Conservation (phyloP, 1,140 invertebrate genomes). For the Hyposmocoma kahamanoa region DNA sequence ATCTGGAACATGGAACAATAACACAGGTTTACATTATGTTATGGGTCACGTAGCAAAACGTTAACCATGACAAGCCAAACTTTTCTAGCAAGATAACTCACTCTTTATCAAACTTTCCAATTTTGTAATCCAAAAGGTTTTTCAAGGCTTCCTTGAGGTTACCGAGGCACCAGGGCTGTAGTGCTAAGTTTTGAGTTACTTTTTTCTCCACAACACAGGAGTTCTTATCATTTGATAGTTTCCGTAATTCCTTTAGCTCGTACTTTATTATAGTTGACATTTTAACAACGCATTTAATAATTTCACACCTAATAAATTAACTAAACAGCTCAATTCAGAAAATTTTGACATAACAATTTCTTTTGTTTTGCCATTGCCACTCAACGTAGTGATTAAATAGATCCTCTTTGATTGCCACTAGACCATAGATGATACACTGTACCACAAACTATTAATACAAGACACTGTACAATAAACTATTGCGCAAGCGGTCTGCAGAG, state of each 20-base stretch:
- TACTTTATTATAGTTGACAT: constrained; percentile 70
- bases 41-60: not conserved
- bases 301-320: not conserved
- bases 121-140: constrained; percentile 70
- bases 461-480: too few relatives aligned
- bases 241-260: constrained; percentile 58
- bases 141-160: constrained; percentile 73
- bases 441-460: too few relatives aligned
- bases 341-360: not conserved
- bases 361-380: constrained; percentile 3
- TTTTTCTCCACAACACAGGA: constrained; percentile 74
- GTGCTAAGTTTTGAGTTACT: constrained; percentile 71
- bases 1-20: constrained; percentile 36
- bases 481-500: too few relatives aligned
- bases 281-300: constrained; percentile 19
- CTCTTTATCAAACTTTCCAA: constrained; percentile 74
- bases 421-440: too few relatives aligned
- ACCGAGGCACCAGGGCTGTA: constrained; percentile 77
- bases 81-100: constrained; percentile 33
- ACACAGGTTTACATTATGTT: not conserved
- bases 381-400: too few relatives aligned
- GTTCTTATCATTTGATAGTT: constrained; percentile 70
- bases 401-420: too few relatives aligned
- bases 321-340: not conserved
- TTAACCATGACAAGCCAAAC: too few relatives aligned